A percentile compares a stretch with the other conserved stretches of the same genome.
phyloP scores from a whole-genome alignment of 2,888 invertebrate genomes.

The Podabrus alpinus region DNA sequence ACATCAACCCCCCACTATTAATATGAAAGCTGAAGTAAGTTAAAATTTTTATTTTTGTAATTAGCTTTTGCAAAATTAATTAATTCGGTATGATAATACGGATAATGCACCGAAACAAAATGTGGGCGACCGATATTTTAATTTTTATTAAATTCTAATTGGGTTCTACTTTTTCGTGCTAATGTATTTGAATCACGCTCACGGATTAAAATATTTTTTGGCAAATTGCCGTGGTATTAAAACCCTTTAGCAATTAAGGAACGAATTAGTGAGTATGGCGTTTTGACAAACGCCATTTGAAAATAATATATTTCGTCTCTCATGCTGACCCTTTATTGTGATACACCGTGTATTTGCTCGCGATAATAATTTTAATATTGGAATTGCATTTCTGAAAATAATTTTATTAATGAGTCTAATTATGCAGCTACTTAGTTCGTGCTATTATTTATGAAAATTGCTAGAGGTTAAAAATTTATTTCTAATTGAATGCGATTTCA shows the following conservation, averaged over 20 bases:
- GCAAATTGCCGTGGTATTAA: not conserved
- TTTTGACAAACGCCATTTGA: not conserved
- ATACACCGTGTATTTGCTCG: not conserved
- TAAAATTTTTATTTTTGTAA: not conserved
- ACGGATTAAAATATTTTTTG: not conserved
- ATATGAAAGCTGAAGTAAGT: constrained; percentile 53
- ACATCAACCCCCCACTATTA: constrained; percentile 56
- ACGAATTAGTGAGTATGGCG: not conserved
- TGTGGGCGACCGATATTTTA: not conserved
- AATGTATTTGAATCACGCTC: not conserved
- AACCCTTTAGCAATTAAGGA: not conserved
- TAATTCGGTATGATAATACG: not conserved
- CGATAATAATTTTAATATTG: not conserved
- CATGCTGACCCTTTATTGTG: not conserved
- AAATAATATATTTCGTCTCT: not conserved
- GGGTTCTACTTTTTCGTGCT: not conserved
- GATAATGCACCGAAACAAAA: not conserved
- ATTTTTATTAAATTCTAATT: not conserved
- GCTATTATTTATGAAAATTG: not conserved
- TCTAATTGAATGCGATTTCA: not conserved
- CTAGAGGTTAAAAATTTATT: not conserved
- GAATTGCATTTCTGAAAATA: not conserved
- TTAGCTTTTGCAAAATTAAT: not conserved
- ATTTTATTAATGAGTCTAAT: not conserved
- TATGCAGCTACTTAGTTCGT: not conserved